Base-by-base conservation (phyloP, 2,113 vertebrate genomes). In the Ceyx margarethae region DNA sequence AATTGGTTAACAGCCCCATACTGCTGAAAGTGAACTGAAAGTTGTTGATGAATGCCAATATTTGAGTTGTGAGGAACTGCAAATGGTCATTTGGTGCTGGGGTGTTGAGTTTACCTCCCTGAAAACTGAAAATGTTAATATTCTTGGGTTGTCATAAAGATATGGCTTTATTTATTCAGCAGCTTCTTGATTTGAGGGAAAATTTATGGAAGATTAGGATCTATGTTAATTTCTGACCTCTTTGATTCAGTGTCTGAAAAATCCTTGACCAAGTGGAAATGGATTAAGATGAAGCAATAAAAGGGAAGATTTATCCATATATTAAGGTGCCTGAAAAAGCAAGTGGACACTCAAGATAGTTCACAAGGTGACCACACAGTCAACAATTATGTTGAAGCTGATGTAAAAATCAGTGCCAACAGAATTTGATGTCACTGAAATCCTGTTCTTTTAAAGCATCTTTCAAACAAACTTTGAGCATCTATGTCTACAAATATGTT, bases 1-100 rank as follows among this genome's bases (percentile, higher is more conserved):
- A 90, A 95, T 40, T 86, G 73, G 42, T 90, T 95, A 93, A 93
- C 53, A 76, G 40, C 33, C 37, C 35, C 54, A 61, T 50, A 72
- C 11, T 28, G 25, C 53, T 74, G 48, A n/a, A 87, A 87, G 40
- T 46, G 65, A 91, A 65, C 69, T 9, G 11, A 8, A 23, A 67
- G 22, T 68, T 62, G 42, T 11, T 46, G 53, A 57, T 91, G 54
- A 79, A 58, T 26, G 54, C 8, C 81, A 91, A 13, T 85, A 76
- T 90, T 89, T 75, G 50, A 31, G 33, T 31, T 87, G 16, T 2
- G 1, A 84, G 19, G 16, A 84, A 68, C 12, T 53, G n/a, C n/a
- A 90, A 86, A 53, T 20, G 61, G 53, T 65, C 31, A 65, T 84
- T 79, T 72, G 54, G 48, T 2, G 1, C 26, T 35, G n/a, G 7